phyloP scores from a whole-genome alignment of 2,113 vertebrate species.

The Setophaga kirtlandii region DNA sequence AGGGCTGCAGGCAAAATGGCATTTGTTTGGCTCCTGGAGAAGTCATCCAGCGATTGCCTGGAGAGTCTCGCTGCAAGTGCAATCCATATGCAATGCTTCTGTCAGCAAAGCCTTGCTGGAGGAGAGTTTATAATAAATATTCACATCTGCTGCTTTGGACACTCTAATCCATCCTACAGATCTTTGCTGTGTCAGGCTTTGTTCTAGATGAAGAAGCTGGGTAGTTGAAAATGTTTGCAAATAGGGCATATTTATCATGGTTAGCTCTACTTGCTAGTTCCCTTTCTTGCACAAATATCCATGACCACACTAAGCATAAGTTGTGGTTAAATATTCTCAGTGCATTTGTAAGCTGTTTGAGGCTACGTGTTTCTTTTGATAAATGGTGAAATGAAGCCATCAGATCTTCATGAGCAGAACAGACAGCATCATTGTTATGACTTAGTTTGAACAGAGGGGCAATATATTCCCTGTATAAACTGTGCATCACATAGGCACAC shows the following conservation, averaged over 20 bases:
- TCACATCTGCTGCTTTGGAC: slow-evolving; percentile 79
- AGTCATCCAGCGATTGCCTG: slow-evolving; percentile 38
- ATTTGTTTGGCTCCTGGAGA: slow-evolving; percentile 55
- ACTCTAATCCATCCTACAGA: slow-evolving; percentile 78
- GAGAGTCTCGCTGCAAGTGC: slow-evolving; percentile 45
- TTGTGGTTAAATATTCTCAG: slow-evolving; percentile 24
- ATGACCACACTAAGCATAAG: background rate
- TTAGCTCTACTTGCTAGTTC: slow-evolving; percentile 63
- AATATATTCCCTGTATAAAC: background rate
- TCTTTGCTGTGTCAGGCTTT: slow-evolving; percentile 81
- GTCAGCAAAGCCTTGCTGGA: slow-evolving; percentile 74
- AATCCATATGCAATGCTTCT: slow-evolving; percentile 70
- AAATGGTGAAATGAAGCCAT: background rate
- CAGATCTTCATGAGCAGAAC: background rate
- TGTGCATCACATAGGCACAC: background rate
- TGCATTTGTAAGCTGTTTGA: background rate
- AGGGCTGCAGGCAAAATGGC: slow-evolving; percentile 1
- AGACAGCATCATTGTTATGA: background rate
- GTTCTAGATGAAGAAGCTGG: slow-evolving; percentile 73
- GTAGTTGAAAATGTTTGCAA: slow-evolving; percentile 74
- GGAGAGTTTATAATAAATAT: slow-evolving; percentile 77
- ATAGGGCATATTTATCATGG: slow-evolving; percentile 74
- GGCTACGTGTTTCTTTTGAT: background rate
- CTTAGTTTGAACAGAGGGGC: background rate
- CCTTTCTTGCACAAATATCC: slow-evolving; percentile 34